Evolutionary conservation across 2,797 vertebrate genomes (phyloP), one percentile per base, ranked within the genome.

Genomic region (Epinephelus awoara): DNA sequence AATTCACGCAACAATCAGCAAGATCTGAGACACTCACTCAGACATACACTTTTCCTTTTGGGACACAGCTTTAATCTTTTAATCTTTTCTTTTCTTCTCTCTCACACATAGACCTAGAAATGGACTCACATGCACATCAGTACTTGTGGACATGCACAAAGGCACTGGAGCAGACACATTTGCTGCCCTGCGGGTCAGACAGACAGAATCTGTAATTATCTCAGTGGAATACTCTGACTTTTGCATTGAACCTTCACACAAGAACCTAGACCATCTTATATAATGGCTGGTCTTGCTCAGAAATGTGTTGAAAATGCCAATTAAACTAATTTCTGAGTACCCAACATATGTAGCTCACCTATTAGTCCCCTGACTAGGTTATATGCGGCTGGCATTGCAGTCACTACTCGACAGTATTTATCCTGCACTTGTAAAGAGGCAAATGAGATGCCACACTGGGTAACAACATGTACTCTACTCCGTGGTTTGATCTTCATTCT

Each of bases 191-290:
- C 75, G 80, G 86, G 79, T 85, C 85, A 88, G 55, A 87, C 83
- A 50, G 70, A 80, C 58, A 79, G 50, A 82, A 81, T 86, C 64
- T 89, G 78, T 89, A 85, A 93, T 90, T 87, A 91, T 89, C 74
- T 70, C 80, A 79, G 70, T 67, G 72, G 73, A 90, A 77, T 77
- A 74, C 76, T 78, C 12, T 72, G 77, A 78, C 84, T 88, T 89
- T 73, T 54, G 56, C 84, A 77, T 67, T 85, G 70, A 88, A 81
- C 83, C 81, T 65, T 79, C 54, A 59, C 75, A 75, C 59, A 66
- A 73, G 61, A 77, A 78, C 76, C 76, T 63, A 58, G 27, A 52
- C 56, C 23, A 11, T 25, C 56, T 86, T 76, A 74, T 71, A 68
- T 76, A 85, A 91, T 54, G 38, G 72, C 80, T 29, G 7, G 59